Conservation (phyloP, 2,888 invertebrate genomes). For the Acleris emargana region DNA sequence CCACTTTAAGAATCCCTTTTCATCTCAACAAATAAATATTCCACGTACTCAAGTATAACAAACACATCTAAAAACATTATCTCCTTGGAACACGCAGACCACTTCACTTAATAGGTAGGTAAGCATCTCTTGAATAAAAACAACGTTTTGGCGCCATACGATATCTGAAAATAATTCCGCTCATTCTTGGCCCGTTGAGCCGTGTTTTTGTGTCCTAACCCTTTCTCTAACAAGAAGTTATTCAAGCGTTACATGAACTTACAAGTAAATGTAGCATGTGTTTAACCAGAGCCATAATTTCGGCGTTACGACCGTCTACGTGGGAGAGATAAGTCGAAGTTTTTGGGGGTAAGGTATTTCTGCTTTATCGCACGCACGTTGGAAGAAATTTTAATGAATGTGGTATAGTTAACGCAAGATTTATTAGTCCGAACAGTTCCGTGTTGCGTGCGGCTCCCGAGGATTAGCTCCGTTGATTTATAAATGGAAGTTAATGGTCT, state of each 20-base stretch:
- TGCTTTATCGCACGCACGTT: slow-evolving; percentile 78
- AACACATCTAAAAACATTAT: too few species aligned
- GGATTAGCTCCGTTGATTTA: slow-evolving; percentile 55
- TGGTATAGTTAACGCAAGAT: slow-evolving; percentile 65
- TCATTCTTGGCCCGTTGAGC: slow-evolving; percentile 15
- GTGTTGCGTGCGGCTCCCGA: slow-evolving; percentile 48
- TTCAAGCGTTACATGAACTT: slow-evolving; percentile 77
- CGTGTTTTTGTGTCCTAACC: slow-evolving; percentile 55
- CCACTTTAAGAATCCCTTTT: too few species aligned
- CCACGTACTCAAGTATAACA: too few species aligned
- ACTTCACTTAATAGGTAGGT: slow-evolving; percentile 1
- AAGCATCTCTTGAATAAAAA: slow-evolving; percentile 13
- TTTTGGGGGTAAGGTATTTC: slow-evolving; percentile 69
- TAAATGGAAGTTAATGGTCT: slow-evolving; percentile 57
- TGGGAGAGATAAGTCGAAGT: slow-evolving; percentile 81
- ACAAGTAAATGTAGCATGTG: slow-evolving; percentile 82
- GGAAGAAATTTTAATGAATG: slow-evolving; percentile 79
- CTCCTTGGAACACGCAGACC: slow-evolving; percentile 5
- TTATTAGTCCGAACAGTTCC: slow-evolving; percentile 51
- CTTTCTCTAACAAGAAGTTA: slow-evolving; percentile 69
- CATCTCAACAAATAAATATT: too few species aligned
- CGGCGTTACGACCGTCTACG: slow-evolving; percentile 78
- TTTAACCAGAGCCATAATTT: slow-evolving; percentile 79
- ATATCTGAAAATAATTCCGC: slow-evolving; percentile 12
- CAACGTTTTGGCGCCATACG: neutral